Percentiles rank a stretch among this genome's conserved stretches.
Conservation (phyloP, 2,888 invertebrate genomes). For the Villa cingulata region DNA sequence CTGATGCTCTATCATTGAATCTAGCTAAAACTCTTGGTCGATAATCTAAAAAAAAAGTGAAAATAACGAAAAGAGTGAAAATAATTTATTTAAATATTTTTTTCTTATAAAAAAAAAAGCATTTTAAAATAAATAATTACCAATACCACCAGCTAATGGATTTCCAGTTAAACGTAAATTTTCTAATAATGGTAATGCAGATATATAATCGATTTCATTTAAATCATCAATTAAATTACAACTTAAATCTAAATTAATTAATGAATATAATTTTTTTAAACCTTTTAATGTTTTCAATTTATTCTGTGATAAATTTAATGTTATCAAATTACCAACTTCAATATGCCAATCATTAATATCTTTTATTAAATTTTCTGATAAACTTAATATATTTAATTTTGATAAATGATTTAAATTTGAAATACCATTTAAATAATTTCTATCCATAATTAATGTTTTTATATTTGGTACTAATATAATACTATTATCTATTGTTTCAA, state of each 20-base stretch:
- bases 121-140: conserved; percentile 17
- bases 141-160: conserved; percentile 55
- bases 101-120: too few relatives aligned
- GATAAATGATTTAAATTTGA: conserved; percentile 67
- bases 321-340: conserved; percentile 77
- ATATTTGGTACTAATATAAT: conserved; percentile 62
- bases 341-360: conserved; percentile 65
- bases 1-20: conserved; percentile 68
- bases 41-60: conserved; percentile 51
- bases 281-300: conserved; percentile 56
- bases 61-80: too few relatives aligned
- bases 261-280: conserved; percentile 69
- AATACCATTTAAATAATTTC: conserved; percentile 63
- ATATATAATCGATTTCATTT: conserved; percentile 66
- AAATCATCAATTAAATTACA: conserved; percentile 71
- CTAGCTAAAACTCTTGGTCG: conserved; percentile 78
- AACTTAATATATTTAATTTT: conserved; percentile 57
- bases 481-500: conserved; percentile 64
- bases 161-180: conserved; percentile 79
- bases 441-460: conserved; percentile 55
- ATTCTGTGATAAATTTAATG: conserved; percentile 75
- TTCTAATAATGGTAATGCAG: conserved; percentile 73
- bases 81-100: too few relatives aligned
- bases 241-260: conserved; percentile 74
- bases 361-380: conserved; percentile 65